Base-by-base conservation (phyloP, 2,113 vertebrate genomes). In the Zosterops japonicus region DNA sequence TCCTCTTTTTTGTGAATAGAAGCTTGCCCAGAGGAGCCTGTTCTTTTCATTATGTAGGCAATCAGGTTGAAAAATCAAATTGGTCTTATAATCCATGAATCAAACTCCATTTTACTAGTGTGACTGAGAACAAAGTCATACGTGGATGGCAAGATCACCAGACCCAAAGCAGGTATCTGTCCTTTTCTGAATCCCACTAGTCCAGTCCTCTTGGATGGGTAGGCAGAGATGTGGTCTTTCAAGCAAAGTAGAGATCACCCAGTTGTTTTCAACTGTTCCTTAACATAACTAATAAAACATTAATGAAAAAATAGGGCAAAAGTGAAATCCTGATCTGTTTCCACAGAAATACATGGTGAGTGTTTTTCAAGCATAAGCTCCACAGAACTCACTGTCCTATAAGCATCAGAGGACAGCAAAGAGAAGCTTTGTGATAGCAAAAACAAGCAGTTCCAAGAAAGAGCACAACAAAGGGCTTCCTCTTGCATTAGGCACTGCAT, bases 261-360 rank as follows among this genome's bases (percentile, higher is more conserved):
- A 25, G 20, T 14, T 89, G 39, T 33, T 67, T 78, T 71, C 56
- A 55, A 21, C 8, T 1, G 1, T 46, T 67, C 27, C 11, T 87
- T 71, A 36, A 23, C 3, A 21, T 21, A 67, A 27, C 6, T 77
- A 29, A 71, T 52, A 63, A 77, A 83, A 33, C 39, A 56, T 3
- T 49, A 36, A 72, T 0, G 0, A 18, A n/a, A 65, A 88, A 21
- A 24, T 4, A 56, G 4, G 15, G 1, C 20, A 74, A 80, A 80
- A n/a, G 31, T 59, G 22, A 70, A 93, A 47, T 86, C 14, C 55
- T 67, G 36, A 47, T 39, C 36, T 39, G 36, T 35, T 76, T 5
- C 44, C n/a, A 53, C 46, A 64, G 50, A 88, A 61, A 63, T 55
- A 23, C 8, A 4, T 35, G 70, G 31, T 12, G 42, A 7, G 35